Base-by-base conservation (phyloP, 2,113 vertebrate genomes). In the Mobula birostris region DNA sequence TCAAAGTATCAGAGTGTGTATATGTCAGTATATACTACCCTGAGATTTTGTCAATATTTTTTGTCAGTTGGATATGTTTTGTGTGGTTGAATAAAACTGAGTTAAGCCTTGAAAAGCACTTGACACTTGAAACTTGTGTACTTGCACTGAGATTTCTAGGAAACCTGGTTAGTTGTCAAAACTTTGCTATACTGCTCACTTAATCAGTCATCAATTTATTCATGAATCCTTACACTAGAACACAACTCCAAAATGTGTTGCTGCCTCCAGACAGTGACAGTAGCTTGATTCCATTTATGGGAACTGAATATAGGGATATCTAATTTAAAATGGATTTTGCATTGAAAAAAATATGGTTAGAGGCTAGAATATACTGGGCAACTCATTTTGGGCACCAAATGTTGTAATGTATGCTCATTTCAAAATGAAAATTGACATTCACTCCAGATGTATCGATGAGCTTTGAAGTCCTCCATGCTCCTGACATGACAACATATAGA, bases 71-170 rank as follows among this genome's bases (percentile, higher is more conserved):
- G n/a, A 19, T 40, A 17, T 6, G 27, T 61, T 27, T 29, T 32
- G 58, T 63, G 27, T 88, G 27, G 6, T 63, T 63, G 27, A 88
- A 88, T 24, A 63, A 88, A 63, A 88, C 27, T 63, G 27, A 63
- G 85, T 66, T 63, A n/a, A 74, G 32, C 58, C 36, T 72, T 48
- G 68, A 40, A 29, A 93, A 74, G 24, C 21, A 27, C 15, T 27
- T 29, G 27, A 56, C 40, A n/a, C 56, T 27, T 76, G 36, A n/a
- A 93, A 56, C 68, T 48, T 24, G 3, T 74, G 40, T 93, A 21
- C 70, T 93, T 93, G 91, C 21, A 76, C 27, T 15, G 12, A 70
- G 70, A 93, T 93, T 93, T 93, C n/a, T 76, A 93, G 70, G 36
- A 72, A 92, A 36, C 48, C 32, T 93, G 70, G 24, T 12, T 12